Evolutionary conservation across 1,140 invertebrate genomes (phyloP).

Genomic region (Saccostrea echinata): DNA sequence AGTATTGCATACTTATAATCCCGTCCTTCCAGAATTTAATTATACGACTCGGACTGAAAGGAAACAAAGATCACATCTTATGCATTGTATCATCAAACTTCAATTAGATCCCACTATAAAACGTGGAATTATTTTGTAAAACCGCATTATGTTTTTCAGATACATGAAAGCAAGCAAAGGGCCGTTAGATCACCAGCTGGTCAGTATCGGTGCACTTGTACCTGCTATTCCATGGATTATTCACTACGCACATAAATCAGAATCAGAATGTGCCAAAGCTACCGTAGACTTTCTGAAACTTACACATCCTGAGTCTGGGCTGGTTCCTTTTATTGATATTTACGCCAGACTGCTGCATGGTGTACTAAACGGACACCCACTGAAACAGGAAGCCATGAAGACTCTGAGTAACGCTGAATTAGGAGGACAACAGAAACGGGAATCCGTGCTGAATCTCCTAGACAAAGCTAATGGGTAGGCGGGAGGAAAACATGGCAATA

Average conservation of each 20-base stretch:
- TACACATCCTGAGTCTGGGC: constrained; percentile 69
- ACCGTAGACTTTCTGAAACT: constrained; percentile 70
- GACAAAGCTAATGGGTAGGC: constrained; percentile 55
- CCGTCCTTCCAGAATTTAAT: too few relatives aligned
- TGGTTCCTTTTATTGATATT: constrained; percentile 70
- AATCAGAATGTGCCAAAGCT: constrained; percentile 68
- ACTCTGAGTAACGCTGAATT: constrained; percentile 64
- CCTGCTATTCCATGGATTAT: constrained; percentile 73
- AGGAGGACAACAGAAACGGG: constrained; percentile 68
- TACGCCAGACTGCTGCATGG: constrained; percentile 70
- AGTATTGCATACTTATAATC: too few relatives aligned
- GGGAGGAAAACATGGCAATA: not conserved
- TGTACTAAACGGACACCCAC: constrained; percentile 69
- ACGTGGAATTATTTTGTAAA: too few relatives aligned
- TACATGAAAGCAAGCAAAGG: constrained; percentile 57
- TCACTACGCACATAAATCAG: constrained; percentile 66
- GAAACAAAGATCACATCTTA: too few relatives aligned
- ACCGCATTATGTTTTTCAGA: constrained; percentile 27
- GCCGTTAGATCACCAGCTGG: constrained; percentile 66
- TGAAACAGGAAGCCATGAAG: constrained; percentile 63
- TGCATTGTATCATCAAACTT: too few relatives aligned
- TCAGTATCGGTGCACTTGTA: constrained; percentile 68
- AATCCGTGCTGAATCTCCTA: constrained; percentile 58
- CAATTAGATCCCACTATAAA: too few relatives aligned
- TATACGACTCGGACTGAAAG: too few relatives aligned